Evolutionary conservation across 2,888 invertebrate species (phyloP), one percentile per base, ranked within the genome.

Genomic region (Ypsolopha sequella): DNA sequence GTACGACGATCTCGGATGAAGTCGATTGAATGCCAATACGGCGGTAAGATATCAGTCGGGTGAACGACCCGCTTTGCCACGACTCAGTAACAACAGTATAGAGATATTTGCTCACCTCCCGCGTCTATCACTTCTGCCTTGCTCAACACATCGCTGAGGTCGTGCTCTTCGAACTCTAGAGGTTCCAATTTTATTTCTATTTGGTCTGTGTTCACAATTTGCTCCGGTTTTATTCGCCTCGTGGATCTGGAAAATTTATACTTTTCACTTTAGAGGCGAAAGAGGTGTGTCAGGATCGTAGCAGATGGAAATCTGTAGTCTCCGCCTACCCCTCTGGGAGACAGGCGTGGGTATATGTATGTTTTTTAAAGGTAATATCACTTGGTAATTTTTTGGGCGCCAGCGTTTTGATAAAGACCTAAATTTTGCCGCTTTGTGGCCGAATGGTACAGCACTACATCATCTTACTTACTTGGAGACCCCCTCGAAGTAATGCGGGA

Each of bases 111-210:
- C 24, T 24, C 24, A n/a, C 46, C n/a, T 46, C 3, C 35, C 41
- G n/a, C 47, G 6, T 52, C 49, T 3, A 41, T 6, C 14, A 36
- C 13, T 9, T 10, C 13, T 36, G n/a, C n/a, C 7, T 9, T 6
- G 51, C 36, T 10, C 35, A 14, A 1, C 41, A 7, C 14, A 52
- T 55, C 1, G 68, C 58, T 24, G 0, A 70, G 45, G 1, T 72
- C 64, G 13, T 46, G 0, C 64, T 53, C 7, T 68, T 70, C 0
- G 2, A 59, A 43, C 7, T 58, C 62, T 0, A 59, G 4, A 0
- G 66, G 66, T 24, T 74, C 74, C 2, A 65, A 56, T 54, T 77
- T 76, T 3, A 76, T 56, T 4, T 51, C 41, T 8, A 35, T 36
- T 41, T 43, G 8, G 24, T 24, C 24, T 24, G 24, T 24, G n/a